Percentiles rank a stretch among this genome's conserved stretches.
Evolutionary conservation across 2,888 invertebrate genomes (phyloP).

Genomic region (Abscondita cerata): DNA sequence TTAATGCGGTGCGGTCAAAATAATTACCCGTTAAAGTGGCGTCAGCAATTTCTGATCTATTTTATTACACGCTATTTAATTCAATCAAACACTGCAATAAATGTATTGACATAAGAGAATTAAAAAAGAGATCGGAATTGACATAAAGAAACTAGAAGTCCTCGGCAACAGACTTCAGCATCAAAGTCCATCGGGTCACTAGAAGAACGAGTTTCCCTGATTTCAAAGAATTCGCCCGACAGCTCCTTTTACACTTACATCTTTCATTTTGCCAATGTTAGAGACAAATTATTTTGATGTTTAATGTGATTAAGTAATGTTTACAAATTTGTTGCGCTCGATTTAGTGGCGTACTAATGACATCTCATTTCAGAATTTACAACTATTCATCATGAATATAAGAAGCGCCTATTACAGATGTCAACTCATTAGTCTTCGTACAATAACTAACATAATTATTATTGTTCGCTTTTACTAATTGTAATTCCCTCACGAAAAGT

Average conservation of each 20-base stretch:
- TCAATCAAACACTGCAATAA: slow-evolving; percentile 8
- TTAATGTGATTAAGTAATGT: neutral
- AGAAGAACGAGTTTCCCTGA: slow-evolving; percentile 38
- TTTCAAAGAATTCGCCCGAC: slow-evolving; percentile 37
- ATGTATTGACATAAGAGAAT: slow-evolving; percentile 18
- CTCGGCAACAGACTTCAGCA: slow-evolving; percentile 24
- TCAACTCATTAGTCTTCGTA: too few relatives aligned
- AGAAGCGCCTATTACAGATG: too few relatives aligned
- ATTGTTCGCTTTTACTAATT: too few relatives aligned
- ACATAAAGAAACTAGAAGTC: slow-evolving; percentile 35
- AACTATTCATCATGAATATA: too few relatives aligned
- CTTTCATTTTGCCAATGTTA: slow-evolving; percentile 16
- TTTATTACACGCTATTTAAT: slow-evolving; percentile 9
- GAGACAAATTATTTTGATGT: slow-evolving; percentile 7
- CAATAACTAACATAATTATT: too few relatives aligned
- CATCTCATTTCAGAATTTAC: too few relatives aligned
- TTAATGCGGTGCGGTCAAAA: slow-evolving; percentile 4
- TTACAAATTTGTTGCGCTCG: neutral
- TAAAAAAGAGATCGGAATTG: slow-evolving; percentile 27
- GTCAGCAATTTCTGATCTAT: slow-evolving; percentile 4
- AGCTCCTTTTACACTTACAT: slow-evolving; percentile 28
- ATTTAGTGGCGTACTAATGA: too few relatives aligned
- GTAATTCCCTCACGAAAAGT: too few relatives aligned
- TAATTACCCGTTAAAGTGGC: neutral
- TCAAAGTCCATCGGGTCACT: slow-evolving; percentile 30